phyloP scores from a whole-genome alignment of 2,888 invertebrate genomes.

The Orthonychiurus folsomi region DNA sequence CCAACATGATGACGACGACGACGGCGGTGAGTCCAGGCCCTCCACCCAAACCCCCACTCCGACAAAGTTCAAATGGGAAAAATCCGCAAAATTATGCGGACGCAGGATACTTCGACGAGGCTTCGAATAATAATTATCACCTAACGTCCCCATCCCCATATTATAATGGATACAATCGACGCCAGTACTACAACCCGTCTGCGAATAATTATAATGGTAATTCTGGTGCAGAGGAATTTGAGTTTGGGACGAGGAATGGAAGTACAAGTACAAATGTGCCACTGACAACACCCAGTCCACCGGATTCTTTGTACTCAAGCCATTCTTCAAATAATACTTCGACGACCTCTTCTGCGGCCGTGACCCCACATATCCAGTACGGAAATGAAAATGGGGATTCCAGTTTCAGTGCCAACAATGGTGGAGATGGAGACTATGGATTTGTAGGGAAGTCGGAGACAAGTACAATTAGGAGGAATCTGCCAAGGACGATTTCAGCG shows the following conservation, averaged over 20 bases:
- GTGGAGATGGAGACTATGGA: not conserved
- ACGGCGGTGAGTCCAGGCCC: not conserved
- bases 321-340: conserved; percentile 9
- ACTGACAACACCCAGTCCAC: conserved; percentile 13
- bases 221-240: conserved; percentile 3
- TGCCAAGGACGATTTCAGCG: not conserved
- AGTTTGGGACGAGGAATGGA: not conserved
- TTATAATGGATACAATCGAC: not conserved
- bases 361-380: not conserved
- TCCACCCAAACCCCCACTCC: not conserved
- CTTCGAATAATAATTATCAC: not conserved
- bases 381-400: not conserved
- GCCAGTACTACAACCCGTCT: not conserved
- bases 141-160: not conserved
- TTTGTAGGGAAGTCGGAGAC: not conserved
- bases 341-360: not conserved
- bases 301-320: conserved; percentile 13
- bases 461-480: not conserved
- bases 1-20: too few relatives aligned
- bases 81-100: not conserved
- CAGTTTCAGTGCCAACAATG: conserved; percentile 1
- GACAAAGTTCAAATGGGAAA: too few relatives aligned
- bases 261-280: conserved; percentile 5
- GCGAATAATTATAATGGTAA: conserved; percentile 2
- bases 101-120: not conserved